Conservation (phyloP, 1,140 invertebrate genomes). For the Trichoplusia ni region DNA sequence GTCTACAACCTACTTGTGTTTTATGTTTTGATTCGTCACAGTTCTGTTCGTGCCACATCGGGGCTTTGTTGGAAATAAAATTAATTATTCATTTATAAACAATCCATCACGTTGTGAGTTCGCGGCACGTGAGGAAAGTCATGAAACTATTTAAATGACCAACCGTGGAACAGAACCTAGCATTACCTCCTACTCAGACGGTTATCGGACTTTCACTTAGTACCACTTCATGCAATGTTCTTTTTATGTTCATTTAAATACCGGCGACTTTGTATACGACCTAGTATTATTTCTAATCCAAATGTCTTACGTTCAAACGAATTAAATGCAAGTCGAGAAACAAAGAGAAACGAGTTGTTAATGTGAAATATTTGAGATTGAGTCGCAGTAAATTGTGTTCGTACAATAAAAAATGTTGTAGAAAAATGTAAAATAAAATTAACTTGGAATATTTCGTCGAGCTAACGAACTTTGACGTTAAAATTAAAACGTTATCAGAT, state of each 20-base stretch:
- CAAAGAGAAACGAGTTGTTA: constrained; percentile 10
- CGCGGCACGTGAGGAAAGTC: constrained; percentile 34
- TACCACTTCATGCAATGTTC: constrained; percentile 22
- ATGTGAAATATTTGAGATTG: constrained; percentile 12
- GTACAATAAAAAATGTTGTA: constrained; percentile 5
- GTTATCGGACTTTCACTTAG: constrained; percentile 46
- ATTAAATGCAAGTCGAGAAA: constrained; percentile 16
- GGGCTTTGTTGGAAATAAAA: constrained; percentile 25
- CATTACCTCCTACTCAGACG: constrained; percentile 28
- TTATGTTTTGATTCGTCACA: constrained; percentile 18
- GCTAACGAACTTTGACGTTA: constrained; percentile 31
- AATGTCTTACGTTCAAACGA: constrained; percentile 19
- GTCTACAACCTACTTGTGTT: constrained; percentile 18
- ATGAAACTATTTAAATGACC: constrained; percentile 30
- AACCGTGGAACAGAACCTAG: constrained; percentile 26
- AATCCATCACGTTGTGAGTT: constrained; percentile 30
- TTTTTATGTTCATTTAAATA: constrained; percentile 28
- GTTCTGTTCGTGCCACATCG: constrained; percentile 16
- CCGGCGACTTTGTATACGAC: constrained; percentile 2
- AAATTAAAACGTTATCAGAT: constrained; percentile 30
- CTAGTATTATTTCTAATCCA: constrained; percentile 21
- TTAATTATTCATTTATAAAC: constrained; percentile 37
- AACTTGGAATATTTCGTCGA: constrained; percentile 7
- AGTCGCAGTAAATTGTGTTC: constrained; percentile 4
- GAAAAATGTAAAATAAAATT: constrained; percentile 12